A percentile compares a stretch with the other conserved stretches of the same genome.
Conservation (phyloP, 53 echinoderm and acorn worm species). For the Apostichopus leukothele region DNA sequence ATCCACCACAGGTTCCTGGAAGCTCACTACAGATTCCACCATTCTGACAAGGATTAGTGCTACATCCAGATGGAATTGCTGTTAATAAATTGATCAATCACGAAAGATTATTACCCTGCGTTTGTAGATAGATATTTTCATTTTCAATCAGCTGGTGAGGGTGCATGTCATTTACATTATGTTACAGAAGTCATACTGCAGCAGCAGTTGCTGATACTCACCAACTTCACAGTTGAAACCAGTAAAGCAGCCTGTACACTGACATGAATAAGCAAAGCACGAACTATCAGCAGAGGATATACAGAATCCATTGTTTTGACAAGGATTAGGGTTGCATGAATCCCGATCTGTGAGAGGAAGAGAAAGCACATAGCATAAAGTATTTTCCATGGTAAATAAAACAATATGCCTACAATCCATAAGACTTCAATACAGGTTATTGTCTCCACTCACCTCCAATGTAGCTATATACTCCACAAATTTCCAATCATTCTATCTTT, state of each 20-base stretch:
- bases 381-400: too few relatives aligned
- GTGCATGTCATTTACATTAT: too few relatives aligned
- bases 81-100: not conserved
- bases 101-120: too few relatives aligned
- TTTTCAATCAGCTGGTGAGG: too few relatives aligned
- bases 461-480: too few relatives aligned
- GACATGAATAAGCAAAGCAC: slow-evolving; percentile 16
- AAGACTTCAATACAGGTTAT: too few relatives aligned
- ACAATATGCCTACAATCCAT: too few relatives aligned
- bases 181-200: too few relatives aligned
- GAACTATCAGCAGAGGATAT: not conserved
- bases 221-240: slow-evolving; percentile 31
- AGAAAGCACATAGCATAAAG: not conserved
- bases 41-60: slow-evolving; percentile 10
- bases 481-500: too few relatives aligned
- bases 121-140: too few relatives aligned
- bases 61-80: slow-evolving; percentile 17
- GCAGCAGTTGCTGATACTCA: not conserved
- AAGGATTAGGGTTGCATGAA: slow-evolving; percentile 19
- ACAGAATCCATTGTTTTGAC: slow-evolving; percentile 13
- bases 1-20: not conserved
- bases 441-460: too few relatives aligned
- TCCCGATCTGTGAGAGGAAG: not conserved
- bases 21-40: not conserved
- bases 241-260: slow-evolving; percentile 16